Conservation (phyloP, 2,113 vertebrate species). For the Felis catus region DNA sequence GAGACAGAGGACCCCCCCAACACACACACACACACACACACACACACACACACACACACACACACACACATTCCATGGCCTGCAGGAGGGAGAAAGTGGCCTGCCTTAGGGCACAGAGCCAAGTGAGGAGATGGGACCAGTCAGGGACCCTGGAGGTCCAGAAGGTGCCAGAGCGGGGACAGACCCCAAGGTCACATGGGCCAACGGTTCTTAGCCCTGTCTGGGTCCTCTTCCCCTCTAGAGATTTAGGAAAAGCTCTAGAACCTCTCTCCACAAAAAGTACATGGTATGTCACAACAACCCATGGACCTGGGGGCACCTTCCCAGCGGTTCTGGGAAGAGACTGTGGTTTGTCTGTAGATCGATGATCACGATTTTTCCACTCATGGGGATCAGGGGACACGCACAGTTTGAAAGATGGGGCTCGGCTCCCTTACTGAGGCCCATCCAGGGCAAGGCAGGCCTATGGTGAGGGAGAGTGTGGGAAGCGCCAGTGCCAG, state of each 20-base stretch:
- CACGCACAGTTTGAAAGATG: neutral
- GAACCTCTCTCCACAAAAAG: neutral
- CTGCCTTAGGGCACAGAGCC: neutral
- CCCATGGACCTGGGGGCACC: neutral
- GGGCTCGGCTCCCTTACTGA: neutral
- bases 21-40: too few relatives aligned
- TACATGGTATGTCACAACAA: neutral
- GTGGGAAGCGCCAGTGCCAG: too few relatives aligned
- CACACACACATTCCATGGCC: neutral
- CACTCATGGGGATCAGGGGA: fast-evolving
- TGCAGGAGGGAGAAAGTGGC: neutral
- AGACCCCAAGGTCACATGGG: fast-evolving
- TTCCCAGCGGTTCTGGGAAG: neutral
- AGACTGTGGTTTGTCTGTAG: neutral
- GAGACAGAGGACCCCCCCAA: neutral
- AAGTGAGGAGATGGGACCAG: neutral
- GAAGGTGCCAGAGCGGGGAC: neutral
- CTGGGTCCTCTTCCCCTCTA: neutral
- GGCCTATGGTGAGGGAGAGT: too few relatives aligned
- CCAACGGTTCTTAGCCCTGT: neutral
- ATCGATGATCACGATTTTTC: neutral
- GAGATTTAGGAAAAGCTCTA: neutral
- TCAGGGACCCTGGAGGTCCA: neutral
- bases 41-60: too few relatives aligned
- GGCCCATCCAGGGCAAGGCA: neutral